A percentile compares a stretch with the other conserved stretches of the same genome.
These are phyloP conservation scores for Lampris megalopsis DNA, from an alignment of 2,113 vertebrate genomes.

Conservation along the genomic window DNA sequence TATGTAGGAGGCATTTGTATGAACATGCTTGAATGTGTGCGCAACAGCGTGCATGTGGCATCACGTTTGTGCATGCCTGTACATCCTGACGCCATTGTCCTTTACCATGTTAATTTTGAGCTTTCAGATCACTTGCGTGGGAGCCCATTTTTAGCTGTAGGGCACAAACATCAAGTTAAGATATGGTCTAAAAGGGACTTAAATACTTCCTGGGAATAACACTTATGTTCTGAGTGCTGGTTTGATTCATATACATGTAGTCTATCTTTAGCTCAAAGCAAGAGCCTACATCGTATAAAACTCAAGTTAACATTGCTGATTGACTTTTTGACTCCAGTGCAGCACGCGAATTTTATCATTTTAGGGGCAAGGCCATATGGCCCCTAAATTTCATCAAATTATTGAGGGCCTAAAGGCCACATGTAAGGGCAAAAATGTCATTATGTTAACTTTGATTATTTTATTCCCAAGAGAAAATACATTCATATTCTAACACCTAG, in stretches of 20 bases:
- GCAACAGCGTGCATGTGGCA: not conserved
- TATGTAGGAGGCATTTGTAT: not conserved
- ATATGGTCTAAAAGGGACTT: slow-evolving; percentile 46
- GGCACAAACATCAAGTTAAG: slow-evolving; percentile 44
- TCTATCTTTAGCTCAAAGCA: slow-evolving; percentile 29
- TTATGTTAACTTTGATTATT: too few species aligned
- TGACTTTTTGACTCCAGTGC: slow-evolving; percentile 38
- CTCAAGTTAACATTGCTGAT: slow-evolving; percentile 41
- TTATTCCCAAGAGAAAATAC: too few species aligned
- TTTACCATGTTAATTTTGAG: not conserved
- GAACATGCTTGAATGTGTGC: not conserved
- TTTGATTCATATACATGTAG: slow-evolving; percentile 51
- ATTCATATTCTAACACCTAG: too few species aligned
- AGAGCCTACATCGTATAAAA: not conserved
- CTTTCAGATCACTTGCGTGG: slow-evolving; percentile 22
- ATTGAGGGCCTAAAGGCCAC: too few species aligned
- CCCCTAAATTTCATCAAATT: too few species aligned
- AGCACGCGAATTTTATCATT: too few species aligned
- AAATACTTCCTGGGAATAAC: slow-evolving; percentile 19
- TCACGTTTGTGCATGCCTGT: slow-evolving; percentile 6
- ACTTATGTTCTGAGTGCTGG: slow-evolving; percentile 42
- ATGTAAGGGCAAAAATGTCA: too few species aligned
- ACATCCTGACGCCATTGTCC: not conserved
- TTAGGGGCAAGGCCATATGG: too few species aligned
- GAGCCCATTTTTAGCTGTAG: slow-evolving; percentile 20